Evolutionary conservation across 2,888 invertebrate genomes (phyloP), one percentile per base, ranked within the genome.

Genomic region (Athalia circularis): DNA sequence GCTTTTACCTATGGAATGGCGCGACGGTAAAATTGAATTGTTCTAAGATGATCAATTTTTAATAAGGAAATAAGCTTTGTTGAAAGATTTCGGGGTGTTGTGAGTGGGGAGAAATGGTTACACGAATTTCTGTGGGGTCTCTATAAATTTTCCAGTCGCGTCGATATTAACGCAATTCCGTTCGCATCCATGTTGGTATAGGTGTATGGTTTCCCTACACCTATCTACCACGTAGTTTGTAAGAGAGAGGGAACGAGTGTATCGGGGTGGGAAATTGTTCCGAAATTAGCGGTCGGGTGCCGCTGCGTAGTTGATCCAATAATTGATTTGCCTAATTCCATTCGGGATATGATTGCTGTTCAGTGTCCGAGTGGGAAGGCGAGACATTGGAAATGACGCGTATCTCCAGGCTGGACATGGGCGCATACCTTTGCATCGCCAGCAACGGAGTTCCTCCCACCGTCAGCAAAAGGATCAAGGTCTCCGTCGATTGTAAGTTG

Each of bases 401-500:
- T 86, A 97, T 97, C 87, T 96, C 96, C 75, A 93, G 97, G 82
- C 92, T 97, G 82, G 96, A 96, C 89, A 97, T 97, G 97, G 97
- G 97, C 50, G 96, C 96, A 67, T 97, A 97, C 91, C 93, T 98
- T 82, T 98, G 98, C 91, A 97, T 97, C 84, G 97, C 98, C 76
- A 89, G 90, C 85, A 97, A 97, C 88, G 96, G 96, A 11, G 95
- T 97, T 13, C 97, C 97, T 0, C 97, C 97, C 5, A 95, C 96
- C 54, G 97, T 97, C 80, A 97, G 96, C 88, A 97, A 97, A 91
- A 93, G 96, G 87, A 97, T 97, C 86, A 96, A 96, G 94, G 96
- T 97, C 87, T 96, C 96, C 92, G 97, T 97, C 61, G 97, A 97
- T 91, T 97, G 97, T 97, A 92, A 97, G 97, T 96, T 92, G 80